Evolutionary conservation across 1,140 invertebrate species (phyloP), one percentile per base, ranked within the genome.

Genomic region (Liolophura sinensis): DNA sequence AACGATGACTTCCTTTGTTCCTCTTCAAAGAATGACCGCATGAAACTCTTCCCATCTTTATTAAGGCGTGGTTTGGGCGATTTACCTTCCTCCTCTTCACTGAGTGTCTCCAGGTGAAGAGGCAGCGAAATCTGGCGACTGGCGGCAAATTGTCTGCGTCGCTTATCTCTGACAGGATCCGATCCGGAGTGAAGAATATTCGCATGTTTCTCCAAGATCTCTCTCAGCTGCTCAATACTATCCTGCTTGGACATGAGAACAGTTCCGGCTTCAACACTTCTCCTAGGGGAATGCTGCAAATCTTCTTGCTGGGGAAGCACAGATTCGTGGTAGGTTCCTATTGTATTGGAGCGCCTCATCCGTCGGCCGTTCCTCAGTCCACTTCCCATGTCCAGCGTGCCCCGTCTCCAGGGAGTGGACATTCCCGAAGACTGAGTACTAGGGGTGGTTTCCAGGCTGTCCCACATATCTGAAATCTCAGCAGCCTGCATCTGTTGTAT

Each of bases 81-180:
- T 14, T 60, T 55, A 54, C 55, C 60, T 67, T 79, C 78, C 27
- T 80, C 80, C 62, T 80, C 77, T 59, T 81, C 79, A 27, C 62
- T 72, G 18, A 82, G 50, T 16, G 78, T 78, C 56, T 82, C 80
- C 12, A 82, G 65, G 62, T 65, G 76, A n/a, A 75, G 59, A 22
- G 78, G 80, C 31, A 82, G 50, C 11, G 80, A 80, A 46, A 78
- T 79, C 54, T 82, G 78, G 20, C 76, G 68, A 22, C 62, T 58
- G 51, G 54, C 62, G 7, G 73, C 72, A 67, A 78, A 82, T 25
- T 73, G 68, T 56, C 71, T 71, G n/a, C 73, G 69, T 48, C 71
- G 67, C 22, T 66, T 56, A 46, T 61, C 57, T 15, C 60, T 65
- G 14, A 58, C 25, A 6, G 54, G 25, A 22, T 55, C 27, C 1